A percentile compares a stretch with the other conserved stretches of the same genome.
Evolutionary conservation across 2,113 vertebrate genomes (phyloP).

Genomic region (Rhizomys pruinosus): DNA sequence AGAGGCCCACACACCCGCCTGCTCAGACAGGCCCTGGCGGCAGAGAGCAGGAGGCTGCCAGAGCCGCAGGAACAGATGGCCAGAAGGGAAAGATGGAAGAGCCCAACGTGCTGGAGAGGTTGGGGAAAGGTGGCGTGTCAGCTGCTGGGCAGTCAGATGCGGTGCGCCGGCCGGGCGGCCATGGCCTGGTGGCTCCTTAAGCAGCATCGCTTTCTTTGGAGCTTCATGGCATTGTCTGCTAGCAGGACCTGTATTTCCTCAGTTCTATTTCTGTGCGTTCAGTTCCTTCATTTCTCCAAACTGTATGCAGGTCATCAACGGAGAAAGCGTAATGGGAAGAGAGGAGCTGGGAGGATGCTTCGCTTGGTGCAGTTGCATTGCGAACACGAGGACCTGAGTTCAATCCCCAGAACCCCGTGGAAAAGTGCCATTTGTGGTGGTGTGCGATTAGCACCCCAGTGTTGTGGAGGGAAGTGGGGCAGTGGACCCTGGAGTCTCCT

Average conservation of each 20-base stretch:
- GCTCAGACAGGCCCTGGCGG: slow-evolving; percentile 91
- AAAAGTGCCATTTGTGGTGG: not conserved
- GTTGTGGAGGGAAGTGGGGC: not conserved
- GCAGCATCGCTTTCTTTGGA: rapidly evolving
- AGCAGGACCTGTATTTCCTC: rapidly evolving
- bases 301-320: not conserved
- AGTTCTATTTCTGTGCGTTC: not conserved
- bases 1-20: slow-evolving; percentile 88
- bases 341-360: not conserved
- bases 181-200: not conserved
- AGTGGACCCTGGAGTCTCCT: not conserved
- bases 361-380: not conserved
- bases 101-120: slow-evolving; percentile 79
- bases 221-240: not conserved
- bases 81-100: slow-evolving; percentile 84
- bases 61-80: slow-evolving; percentile 94
- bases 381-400: not conserved
- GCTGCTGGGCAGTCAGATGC: slow-evolving; percentile 82
- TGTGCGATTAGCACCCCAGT: too few species aligned
- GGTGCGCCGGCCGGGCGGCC: slow-evolving; percentile 56
- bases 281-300: not conserved
- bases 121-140: slow-evolving; percentile 82
- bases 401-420: not conserved
- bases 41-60: slow-evolving; percentile 84
- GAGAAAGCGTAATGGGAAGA: not conserved